Percentiles rank a stretch among this genome's conserved stretches.
These are phyloP conservation scores for Chrysogorgia sp. DNA, from an alignment of 92 coral and sea anemone species.

Conservation along the genomic window DNA sequence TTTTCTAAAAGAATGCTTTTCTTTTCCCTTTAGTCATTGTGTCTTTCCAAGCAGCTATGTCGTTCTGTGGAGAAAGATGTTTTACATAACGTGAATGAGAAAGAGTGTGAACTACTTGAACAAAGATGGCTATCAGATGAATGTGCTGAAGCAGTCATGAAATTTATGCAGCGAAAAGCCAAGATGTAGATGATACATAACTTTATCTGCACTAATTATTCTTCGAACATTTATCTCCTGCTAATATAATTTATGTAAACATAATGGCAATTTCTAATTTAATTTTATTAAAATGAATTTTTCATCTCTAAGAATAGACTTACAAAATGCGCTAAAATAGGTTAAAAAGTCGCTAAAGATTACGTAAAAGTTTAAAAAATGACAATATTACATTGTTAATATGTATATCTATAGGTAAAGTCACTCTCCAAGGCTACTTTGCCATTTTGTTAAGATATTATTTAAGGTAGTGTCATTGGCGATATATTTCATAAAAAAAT, in stretches of 20 bases:
- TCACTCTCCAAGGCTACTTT: slow-evolving; percentile 49
- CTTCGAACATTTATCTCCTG: neutral
- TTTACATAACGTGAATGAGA: slow-evolving; percentile 79
- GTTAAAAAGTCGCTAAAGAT: slow-evolving; percentile 26
- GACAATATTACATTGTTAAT: neutral
- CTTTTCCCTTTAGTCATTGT: slow-evolving; percentile 68
- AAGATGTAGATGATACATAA: slow-evolving; percentile 2
- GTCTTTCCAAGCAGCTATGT: slow-evolving; percentile 83
- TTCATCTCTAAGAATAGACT: neutral
- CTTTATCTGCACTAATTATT: neutral
- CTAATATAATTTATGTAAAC: too few species aligned
- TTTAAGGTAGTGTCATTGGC: slow-evolving; percentile 72
- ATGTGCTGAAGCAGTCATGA: slow-evolving; percentile 91
- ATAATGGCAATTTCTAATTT: neutral
- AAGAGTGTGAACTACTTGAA: slow-evolving; percentile 79
- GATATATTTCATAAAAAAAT: slow-evolving; percentile 74
- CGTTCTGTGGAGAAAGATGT: slow-evolving; percentile 73
- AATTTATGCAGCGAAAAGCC: slow-evolving; percentile 84
- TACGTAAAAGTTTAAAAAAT: neutral
- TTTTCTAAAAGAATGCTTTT: neutral
- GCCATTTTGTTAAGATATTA: slow-evolving; percentile 65
- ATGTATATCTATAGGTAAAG: neutral
- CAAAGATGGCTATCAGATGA: slow-evolving; percentile 97
- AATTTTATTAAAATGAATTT: neutral
- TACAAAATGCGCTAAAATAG: neutral